These are phyloP conservation scores for Seladonia tumulorum DNA, from an alignment of 2,888 invertebrate species.

Conservation along the genomic window DNA sequence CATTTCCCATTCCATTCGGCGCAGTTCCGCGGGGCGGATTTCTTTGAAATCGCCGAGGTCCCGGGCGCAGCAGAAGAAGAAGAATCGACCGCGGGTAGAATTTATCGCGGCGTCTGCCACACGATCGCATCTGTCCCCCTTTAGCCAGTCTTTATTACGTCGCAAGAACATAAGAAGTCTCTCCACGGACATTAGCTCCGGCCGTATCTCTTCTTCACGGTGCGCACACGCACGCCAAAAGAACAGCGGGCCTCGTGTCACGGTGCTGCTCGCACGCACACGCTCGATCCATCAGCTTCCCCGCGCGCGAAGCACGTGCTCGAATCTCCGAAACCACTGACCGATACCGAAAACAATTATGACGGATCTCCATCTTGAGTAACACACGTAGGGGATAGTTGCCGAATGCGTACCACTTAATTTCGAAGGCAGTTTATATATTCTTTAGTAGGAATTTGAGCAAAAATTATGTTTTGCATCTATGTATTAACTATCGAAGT, in stretches of 20 bases:
- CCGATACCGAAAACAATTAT: background rate
- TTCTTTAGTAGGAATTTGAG: too few relatives aligned
- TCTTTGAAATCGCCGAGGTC: constrained; percentile 40
- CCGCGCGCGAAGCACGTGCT: background rate
- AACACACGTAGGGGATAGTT: too few relatives aligned
- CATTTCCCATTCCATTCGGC: background rate
- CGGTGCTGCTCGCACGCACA: constrained; percentile 44
- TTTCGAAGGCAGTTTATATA: too few relatives aligned
- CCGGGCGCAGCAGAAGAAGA: constrained; percentile 37
- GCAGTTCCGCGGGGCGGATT: constrained; percentile 20
- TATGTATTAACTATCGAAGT: too few relatives aligned
- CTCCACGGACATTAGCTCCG: constrained; percentile 63
- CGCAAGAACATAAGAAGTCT: constrained; percentile 64
- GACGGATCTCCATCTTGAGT: too few relatives aligned
- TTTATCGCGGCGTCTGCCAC: constrained; percentile 65
- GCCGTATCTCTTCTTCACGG: constrained; percentile 62
- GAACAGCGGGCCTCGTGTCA: constrained; percentile 43
- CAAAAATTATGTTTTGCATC: too few relatives aligned
- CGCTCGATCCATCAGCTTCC: constrained; percentile 36
- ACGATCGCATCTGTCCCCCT: constrained; percentile 68
- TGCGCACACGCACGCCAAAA: constrained; percentile 33
- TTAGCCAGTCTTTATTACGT: constrained; percentile 66
- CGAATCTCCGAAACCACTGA: background rate
- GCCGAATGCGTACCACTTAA: too few relatives aligned
- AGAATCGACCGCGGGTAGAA: constrained; percentile 63